Evolutionary conservation across 2,888 invertebrate genomes (phyloP).

Genomic region (Drosophila mimica): DNA sequence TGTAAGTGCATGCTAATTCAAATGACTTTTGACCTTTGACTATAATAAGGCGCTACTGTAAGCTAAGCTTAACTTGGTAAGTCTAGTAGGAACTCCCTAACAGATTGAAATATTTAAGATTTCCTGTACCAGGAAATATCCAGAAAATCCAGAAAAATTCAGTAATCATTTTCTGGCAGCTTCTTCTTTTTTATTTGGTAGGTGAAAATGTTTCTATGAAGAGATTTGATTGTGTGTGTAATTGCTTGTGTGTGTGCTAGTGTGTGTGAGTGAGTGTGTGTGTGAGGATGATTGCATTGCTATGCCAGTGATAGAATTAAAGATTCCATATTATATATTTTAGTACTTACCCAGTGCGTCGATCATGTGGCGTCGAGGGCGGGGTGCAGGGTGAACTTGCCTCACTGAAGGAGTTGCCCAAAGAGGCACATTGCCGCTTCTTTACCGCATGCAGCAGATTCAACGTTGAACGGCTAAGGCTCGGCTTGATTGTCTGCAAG

Average conservation of each 20-base stretch:
- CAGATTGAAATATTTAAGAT: neutral
- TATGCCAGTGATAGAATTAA: constrained; percentile 24
- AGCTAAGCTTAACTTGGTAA: neutral
- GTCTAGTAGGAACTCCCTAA: neutral
- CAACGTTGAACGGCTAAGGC: constrained; percentile 84
- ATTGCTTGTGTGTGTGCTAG: constrained; percentile 29
- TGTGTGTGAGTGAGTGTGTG: constrained; percentile 32
- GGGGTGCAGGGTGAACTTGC: constrained; percentile 85
- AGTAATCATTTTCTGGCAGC: constrained; percentile 31
- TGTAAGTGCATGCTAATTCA: constrained; percentile 4
- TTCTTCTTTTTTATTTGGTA: constrained; percentile 4
- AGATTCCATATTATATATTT: neutral
- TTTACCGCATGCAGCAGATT: constrained; percentile 85
- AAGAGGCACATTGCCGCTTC: constrained; percentile 84
- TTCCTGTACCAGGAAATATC: constrained; percentile 6
- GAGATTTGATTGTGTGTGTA: constrained; percentile 26
- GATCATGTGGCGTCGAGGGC: constrained; percentile 85
- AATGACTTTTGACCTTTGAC: neutral
- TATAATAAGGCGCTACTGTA: neutral
- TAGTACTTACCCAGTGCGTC: constrained; percentile 84
- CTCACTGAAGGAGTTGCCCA: constrained; percentile 84
- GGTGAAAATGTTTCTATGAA: constrained; percentile 27
- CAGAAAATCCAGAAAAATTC: constrained; percentile 24
- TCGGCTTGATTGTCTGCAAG: constrained; percentile 85
- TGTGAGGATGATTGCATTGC: constrained; percentile 34